These are phyloP conservation scores for Drosophila algonquin DNA, from an alignment of 2,888 invertebrate genomes.

Conservation along the genomic window DNA sequence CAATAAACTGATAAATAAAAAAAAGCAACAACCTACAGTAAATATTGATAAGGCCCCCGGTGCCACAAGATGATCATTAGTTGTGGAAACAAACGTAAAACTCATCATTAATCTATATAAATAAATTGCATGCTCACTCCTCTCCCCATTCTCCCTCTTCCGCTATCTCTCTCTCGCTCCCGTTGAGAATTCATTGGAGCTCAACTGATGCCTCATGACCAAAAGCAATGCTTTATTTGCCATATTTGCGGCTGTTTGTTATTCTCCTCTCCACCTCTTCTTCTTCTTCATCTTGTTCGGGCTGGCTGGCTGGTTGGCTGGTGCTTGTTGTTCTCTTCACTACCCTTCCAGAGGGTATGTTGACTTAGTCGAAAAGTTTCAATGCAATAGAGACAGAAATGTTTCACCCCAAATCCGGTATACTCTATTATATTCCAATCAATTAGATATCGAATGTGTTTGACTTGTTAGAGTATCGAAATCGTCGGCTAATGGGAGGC, in stretches of 20 bases:
- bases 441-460: background rate
- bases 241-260: constrained; percentile 67
- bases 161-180: constrained; percentile 45
- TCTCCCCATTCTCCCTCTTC: constrained; percentile 24
- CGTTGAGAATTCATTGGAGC: constrained; percentile 74
- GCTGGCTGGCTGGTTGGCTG: background rate
- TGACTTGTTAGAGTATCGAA: background rate
- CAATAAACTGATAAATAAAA: constrained; percentile 41
- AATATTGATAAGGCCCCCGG: constrained; percentile 50
- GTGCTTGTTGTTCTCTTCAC: background rate
- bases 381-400: background rate
- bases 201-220: constrained; percentile 73
- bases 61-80: constrained; percentile 30
- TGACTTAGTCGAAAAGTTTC: background rate
- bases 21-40: constrained; percentile 11
- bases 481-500: background rate
- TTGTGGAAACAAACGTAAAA: constrained; percentile 60
- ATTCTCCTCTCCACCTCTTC: constrained; percentile 37
- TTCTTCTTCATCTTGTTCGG: constrained; percentile 12
- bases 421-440: background rate
- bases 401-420: fast-evolving
- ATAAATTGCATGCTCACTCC: constrained; percentile 65
- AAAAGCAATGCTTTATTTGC: constrained; percentile 73
- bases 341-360: background rate
- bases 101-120: constrained; percentile 75